Base-by-base conservation (phyloP, 2,888 invertebrate genomes). In the Drosophila melanocephala region DNA sequence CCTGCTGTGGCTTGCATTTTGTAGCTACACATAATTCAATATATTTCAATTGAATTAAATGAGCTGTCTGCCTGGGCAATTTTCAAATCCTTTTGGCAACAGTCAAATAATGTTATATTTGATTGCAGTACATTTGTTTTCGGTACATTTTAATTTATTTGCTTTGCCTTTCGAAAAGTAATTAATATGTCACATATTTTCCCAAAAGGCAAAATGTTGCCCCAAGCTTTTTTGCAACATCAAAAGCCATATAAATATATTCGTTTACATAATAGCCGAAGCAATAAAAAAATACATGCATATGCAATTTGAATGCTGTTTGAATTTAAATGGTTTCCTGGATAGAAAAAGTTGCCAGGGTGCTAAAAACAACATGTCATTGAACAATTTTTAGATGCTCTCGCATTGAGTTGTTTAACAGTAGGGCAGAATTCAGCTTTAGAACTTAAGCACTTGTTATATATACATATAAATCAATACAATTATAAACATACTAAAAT, bases 121-220 rank as follows among this genome's bases (percentile, higher is more conserved):
- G 61, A 80, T 66, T 76, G 57, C 44, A 65, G 53, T 51, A 52
- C 63, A 73, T 66, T 77, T 72, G 73, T 59, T 62, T 56, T 28
- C 28, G 60, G 32, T 44, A 6, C 12, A 56, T 35, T 32, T 16
- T 77, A 58, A 59, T 65, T 55, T 73, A 39, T 77, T 77, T 79
- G 58, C 53, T 56, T 55, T 69, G 44, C 42, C 51, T 42, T 22
- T 50, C 42, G 42, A 69, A 81, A 69, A 63, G 77, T 77, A 81
- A 79, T 79, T 81, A 79, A 79, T 73, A 64, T 79, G 77, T 81
- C 77, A 79, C 63, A 69, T 55, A 68, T 81, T 59, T 51, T 33
- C 6, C 37, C 39, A 52, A 57, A 64, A 53, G 77, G 55, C 81
- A 51, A 28, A 57, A 66, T 53, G 22, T 61, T 39, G 65, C 63